Percentiles rank a stretch among this genome's conserved stretches.
Evolutionary conservation across 2,888 invertebrate genomes (phyloP).

Genomic region (Falcaria lacertinaria): DNA sequence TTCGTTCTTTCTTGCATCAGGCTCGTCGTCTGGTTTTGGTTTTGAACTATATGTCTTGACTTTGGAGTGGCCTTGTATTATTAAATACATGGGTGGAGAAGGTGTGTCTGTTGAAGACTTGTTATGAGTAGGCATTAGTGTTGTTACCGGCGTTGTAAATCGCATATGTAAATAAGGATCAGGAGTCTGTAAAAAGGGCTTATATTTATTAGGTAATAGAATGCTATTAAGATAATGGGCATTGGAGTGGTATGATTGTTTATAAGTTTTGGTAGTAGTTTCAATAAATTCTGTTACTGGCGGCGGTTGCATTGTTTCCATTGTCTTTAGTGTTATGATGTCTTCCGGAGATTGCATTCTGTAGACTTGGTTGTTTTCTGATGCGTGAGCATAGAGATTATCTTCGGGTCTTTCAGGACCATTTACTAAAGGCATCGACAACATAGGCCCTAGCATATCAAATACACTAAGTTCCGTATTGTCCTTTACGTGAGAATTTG

Average conservation of each 20-base stretch:
- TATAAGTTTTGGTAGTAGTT: slow-evolving; percentile 30
- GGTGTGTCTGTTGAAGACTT: slow-evolving; percentile 68
- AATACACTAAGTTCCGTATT: slow-evolving; percentile 43
- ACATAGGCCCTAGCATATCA: slow-evolving; percentile 68
- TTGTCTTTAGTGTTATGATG: slow-evolving; percentile 60
- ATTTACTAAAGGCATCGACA: slow-evolving; percentile 66
- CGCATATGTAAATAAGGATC: slow-evolving; percentile 70
- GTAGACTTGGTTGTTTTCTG: slow-evolving; percentile 62
- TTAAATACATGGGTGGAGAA: slow-evolving; percentile 84
- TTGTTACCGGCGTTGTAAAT: slow-evolving; percentile 70
- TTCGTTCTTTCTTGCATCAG: slow-evolving; percentile 65
- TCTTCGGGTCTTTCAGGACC: slow-evolving; percentile 65
- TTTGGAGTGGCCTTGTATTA: slow-evolving; percentile 92
- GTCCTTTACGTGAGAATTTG: slow-evolving; percentile 21
- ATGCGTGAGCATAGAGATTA: slow-evolving; percentile 65
- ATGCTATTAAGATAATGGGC: slow-evolving; percentile 35
- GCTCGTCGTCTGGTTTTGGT: slow-evolving; percentile 59
- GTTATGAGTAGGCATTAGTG: slow-evolving; percentile 65
- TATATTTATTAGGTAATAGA: background rate
- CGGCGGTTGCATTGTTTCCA: slow-evolving; percentile 83
- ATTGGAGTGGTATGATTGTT: slow-evolving; percentile 41
- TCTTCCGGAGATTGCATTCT: slow-evolving; percentile 49
- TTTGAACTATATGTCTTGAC: slow-evolving; percentile 89
- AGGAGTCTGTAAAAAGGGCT: slow-evolving; percentile 39
- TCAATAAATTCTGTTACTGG: slow-evolving; percentile 47